These are phyloP conservation scores for Aphelinus certus DNA, from an alignment of 1,140 invertebrate genomes.

Conservation along the genomic window DNA sequence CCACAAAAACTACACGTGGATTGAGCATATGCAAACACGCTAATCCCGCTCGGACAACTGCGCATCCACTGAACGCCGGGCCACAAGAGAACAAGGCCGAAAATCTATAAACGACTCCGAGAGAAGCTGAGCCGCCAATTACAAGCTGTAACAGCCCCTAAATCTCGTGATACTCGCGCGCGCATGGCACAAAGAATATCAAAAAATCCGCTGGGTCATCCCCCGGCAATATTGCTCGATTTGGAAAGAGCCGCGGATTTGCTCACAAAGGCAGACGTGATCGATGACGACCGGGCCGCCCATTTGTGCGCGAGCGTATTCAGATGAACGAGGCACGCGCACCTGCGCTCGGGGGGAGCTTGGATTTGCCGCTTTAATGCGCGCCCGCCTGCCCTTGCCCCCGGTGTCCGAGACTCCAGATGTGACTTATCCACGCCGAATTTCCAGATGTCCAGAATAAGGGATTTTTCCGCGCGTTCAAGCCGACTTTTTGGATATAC, in stretches of 20 bases:
- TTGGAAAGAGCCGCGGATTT: neutral
- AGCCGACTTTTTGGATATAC: constrained; percentile 35
- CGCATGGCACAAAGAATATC: neutral
- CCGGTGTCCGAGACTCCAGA: constrained; percentile 14
- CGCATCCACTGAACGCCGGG: too few relatives aligned
- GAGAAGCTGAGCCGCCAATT: constrained; percentile 13
- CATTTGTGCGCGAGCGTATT: neutral
- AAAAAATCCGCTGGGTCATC: constrained; percentile 3
- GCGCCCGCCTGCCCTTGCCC: neutral
- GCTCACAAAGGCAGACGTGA: neutral
- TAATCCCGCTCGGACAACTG: too few relatives aligned
- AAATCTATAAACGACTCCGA: too few relatives aligned
- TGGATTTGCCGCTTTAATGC: constrained; percentile 6
- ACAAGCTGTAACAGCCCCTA: neutral
- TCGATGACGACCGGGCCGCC: constrained; percentile 11
- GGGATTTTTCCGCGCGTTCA: too few relatives aligned
- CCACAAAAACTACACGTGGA: too few relatives aligned
- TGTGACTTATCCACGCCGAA: constrained; percentile 12
- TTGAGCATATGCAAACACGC: too few relatives aligned
- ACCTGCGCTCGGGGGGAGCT: neutral
- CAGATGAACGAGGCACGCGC: neutral
- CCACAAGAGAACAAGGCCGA: too few relatives aligned
- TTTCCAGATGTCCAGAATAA: too few relatives aligned
- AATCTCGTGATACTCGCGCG: neutral
- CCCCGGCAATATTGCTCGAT: neutral